Evolutionary conservation across 2,888 invertebrate species (phyloP), one percentile per base, ranked within the genome.

Genomic region (Melanargia galathea): DNA sequence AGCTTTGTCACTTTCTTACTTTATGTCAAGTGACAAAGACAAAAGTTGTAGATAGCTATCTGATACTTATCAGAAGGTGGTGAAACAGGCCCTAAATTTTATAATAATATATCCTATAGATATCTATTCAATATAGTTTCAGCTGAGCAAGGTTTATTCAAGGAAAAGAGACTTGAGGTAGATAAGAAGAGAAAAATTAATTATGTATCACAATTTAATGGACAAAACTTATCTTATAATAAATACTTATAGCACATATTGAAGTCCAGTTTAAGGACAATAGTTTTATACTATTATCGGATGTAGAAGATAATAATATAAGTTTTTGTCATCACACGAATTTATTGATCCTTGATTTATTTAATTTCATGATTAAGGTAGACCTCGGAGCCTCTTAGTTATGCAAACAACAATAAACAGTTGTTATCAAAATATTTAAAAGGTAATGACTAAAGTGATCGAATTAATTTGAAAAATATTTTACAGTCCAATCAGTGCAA

Each of bases 141-240:
- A n/a, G n/a, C n/a, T n/a, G n/a, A n/a, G n/a, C n/a, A n/a, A n/a
- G n/a, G n/a, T n/a, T n/a, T n/a, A n/a, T n/a, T n/a, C n/a, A n/a
- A n/a, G n/a, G n/a, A n/a, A 4, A 16, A 6, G 7, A 43, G n/a
- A 16, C 16, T 43, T 18, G 18, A 16, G 18, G 20, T 16, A 38
- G 26, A 30, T 38, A 54, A 57, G 2, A 55, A 57, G 30, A 58
- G 51, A 40, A 60, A 59, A 24, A 67, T 49, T 24, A 22, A 51
- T 35, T 60, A 77, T 80, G 77, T 89, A 89, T 90, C 87, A 90
- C 86, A 87, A 82, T 90, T 88, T 90, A 90, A 84, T 90, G 87
- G 88, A 89, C 89, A 89, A 82, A 71, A 69, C 67, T 66, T 70
- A 64, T 20, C 62, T 30, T 20, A 56, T 61, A 62, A 60, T 40